Evolutionary conservation across 2,888 invertebrate genomes (phyloP), one percentile per base, ranked within the genome.

Genomic region (Ditylenchus weischeri): DNA sequence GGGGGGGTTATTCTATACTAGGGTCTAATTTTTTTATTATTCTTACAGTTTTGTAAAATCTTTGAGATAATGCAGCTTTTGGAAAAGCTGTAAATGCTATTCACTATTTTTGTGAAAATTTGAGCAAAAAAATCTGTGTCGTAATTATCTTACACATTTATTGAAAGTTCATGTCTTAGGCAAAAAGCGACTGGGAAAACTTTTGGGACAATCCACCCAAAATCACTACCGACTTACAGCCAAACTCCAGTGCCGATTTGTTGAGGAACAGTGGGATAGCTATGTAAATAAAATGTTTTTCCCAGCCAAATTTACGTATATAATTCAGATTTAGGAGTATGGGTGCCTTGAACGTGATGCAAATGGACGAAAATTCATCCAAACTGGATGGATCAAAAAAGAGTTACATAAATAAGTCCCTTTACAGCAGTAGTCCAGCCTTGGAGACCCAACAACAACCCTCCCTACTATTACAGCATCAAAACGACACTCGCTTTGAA

Each of bases 151-250:
- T 54, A n/a, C 54, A 54, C 1, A 15, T 54, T 4, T 54, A n/a
- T 54, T 43, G n/a, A 29, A 29, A 29, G 29, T 5, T 29, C 2
- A 29, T 29, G 2, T 43, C 15, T 43, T 15, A 50, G 18, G 65
- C 73, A 23, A 23, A 48, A 43, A 75, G 67, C 54, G 68, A 65
- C 18, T 73, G 73, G 73, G 73, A 75, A 57, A 21, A 38, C 36
- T 73, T 68, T 60, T 73, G 73, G 73, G 74, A 74, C 38, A 74
- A 70, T 61, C 72, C 70, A 35, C 68, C 72, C 10, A 54, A 36
- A 19, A 54, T 48, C 10, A 19, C 50, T 19, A 50, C 62, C 21
- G 38, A 50, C 19, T 29, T 21, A 23, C 36, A 48, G 13, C 6
- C 23, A 47, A 2, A 29, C 36, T 23, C 43, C 15, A 54, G 23